Evolutionary conservation across 2,113 vertebrate species (phyloP).

Genomic region (Neolamprologus tretocephalus): DNA sequence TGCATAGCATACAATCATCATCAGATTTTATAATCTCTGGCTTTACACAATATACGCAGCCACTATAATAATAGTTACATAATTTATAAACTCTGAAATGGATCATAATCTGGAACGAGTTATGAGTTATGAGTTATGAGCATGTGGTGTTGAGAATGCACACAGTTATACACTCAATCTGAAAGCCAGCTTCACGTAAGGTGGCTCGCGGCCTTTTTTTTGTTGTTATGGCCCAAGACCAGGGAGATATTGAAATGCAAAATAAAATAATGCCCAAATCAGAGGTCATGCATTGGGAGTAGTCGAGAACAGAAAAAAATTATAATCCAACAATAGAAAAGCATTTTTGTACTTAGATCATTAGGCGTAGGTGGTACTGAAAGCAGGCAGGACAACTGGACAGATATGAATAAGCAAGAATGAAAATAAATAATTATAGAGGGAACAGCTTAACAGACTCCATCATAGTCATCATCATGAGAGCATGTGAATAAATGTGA

Average conservation of each 20-base stretch:
- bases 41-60: not conserved
- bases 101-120: not conserved
- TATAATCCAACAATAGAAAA: not conserved
- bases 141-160: not conserved
- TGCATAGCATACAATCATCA: not conserved
- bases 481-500: not conserved
- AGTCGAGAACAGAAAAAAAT: not conserved
- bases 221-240: not conserved
- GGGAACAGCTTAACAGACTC: not conserved
- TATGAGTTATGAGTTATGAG: not conserved
- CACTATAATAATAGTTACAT: not conserved
- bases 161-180: not conserved
- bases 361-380: not conserved
- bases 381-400: not conserved
- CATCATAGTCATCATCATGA: not conserved
- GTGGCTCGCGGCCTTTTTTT: not conserved
- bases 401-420: not conserved
- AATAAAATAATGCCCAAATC: not conserved
- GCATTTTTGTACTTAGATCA: not conserved
- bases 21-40: not conserved
- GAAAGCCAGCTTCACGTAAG: not conserved
- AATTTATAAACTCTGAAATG: constrained; percentile 9
- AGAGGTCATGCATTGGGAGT: not conserved
- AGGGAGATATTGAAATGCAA: not conserved
- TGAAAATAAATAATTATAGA: not conserved